Base-by-base conservation (phyloP, 2,113 vertebrate species). In the Archilochus colubris region DNA sequence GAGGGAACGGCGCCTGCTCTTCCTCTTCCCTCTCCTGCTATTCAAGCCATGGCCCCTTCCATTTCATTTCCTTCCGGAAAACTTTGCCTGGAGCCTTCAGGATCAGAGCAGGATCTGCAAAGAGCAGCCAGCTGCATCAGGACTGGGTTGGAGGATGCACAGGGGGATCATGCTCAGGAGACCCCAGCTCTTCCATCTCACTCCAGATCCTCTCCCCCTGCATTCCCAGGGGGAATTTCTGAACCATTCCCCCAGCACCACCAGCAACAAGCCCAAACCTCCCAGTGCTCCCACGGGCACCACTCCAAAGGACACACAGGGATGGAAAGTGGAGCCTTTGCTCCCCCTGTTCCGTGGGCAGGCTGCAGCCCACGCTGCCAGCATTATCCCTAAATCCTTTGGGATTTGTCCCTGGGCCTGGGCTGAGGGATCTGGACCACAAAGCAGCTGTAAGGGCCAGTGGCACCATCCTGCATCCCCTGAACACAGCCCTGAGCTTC, bases 51-150 rank as follows among this genome's bases (percentile, higher is more conserved):
- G 46, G 66, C 82, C 78, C 82, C 67, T 93, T 82, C 94, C 75
- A 82, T 5, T 33, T 7, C 1, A 43, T 83, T 91, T 90, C 93
- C 90, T 91, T 88, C 85, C 8, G 4, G 88, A 66, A 93, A 95
- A 64, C 48, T 88, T 55, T 5, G 4, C 77, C 59, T 3, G 4
- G 6, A 72, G 85, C 74, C 80, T n/a, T 55, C 4, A 19, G 50
- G 75, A 78, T 72, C 19, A 43, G 27, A 64, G 61, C 24, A 40
- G 6, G 17, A 22, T 27, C 80, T 54, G 61, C 62, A 30, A 6
- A 55, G 25, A 81, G 33, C 31, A 20, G 27, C 63, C 54, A 59
- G 38, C 4, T 63, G 64, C 33, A 44, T 11, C 66, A 31, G 10
- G 43, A 5, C 24, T 7, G 13, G 33, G 14, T 1, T 44, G 22